Conservation (phyloP, 2,888 invertebrate genomes). For the Acanthosepion esculentum region DNA sequence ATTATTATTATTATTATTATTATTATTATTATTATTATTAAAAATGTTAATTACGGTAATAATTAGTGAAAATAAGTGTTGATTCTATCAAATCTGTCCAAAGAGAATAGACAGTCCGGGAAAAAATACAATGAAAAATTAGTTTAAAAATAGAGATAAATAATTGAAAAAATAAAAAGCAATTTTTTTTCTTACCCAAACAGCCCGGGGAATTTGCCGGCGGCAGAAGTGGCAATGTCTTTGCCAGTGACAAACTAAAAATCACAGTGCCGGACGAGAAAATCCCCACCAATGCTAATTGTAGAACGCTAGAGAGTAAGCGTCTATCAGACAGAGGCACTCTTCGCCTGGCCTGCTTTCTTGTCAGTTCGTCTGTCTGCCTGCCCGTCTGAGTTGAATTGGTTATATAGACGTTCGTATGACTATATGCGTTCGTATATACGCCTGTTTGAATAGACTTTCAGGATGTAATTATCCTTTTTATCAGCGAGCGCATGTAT, state of each 20-base stretch:
- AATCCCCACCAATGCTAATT: constrained; percentile 6
- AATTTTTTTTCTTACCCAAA: background rate
- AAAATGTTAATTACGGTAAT: too few species aligned
- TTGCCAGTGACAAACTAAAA: background rate
- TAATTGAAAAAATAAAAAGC: too few species aligned
- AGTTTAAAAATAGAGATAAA: too few species aligned
- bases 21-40: too few species aligned
- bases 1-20: too few species aligned
- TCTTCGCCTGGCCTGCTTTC: background rate
- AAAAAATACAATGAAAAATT: too few species aligned
- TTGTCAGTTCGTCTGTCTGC: background rate
- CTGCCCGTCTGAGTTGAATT: background rate
- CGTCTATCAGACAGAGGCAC: background rate
- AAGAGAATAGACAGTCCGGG: too few species aligned
- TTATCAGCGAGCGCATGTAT: too few species aligned
- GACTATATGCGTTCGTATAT: background rate
- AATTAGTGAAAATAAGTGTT: too few species aligned
- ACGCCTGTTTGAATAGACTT: background rate
- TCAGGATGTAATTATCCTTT: too few species aligned
- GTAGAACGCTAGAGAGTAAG: background rate
- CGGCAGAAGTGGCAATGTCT: background rate
- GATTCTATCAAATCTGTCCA: too few species aligned
- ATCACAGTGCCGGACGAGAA: constrained; percentile 1
- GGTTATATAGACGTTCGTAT: background rate
- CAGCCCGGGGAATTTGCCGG: background rate